These are phyloP conservation scores for Erythrocercus mccallii DNA, from an alignment of 2,113 vertebrate species.

Conservation along the genomic window DNA sequence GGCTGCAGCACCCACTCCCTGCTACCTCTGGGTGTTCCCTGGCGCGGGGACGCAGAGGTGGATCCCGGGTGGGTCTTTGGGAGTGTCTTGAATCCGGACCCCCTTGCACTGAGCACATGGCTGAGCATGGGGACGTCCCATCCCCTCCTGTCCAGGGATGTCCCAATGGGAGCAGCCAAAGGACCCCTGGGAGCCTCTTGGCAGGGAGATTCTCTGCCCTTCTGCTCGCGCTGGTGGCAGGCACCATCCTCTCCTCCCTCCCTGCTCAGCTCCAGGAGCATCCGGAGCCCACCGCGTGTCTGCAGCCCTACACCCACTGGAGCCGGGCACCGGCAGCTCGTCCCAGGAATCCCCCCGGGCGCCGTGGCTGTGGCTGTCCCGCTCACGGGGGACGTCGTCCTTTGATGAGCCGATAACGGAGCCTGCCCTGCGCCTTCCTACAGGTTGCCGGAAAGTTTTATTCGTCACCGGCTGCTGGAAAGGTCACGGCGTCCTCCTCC, in stretches of 20 bases:
- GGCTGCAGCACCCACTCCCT: background rate
- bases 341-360: background rate
- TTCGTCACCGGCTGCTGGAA: conserved; percentile 8
- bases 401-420: conserved; percentile 4
- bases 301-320: rapidly evolving
- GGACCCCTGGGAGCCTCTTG: too few relatives aligned
- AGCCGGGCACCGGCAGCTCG: background rate
- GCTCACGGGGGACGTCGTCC: background rate
- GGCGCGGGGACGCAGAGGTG: rapidly evolving
- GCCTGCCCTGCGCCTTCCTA: conserved; percentile 1
- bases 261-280: background rate
- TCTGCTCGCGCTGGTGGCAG: background rate
- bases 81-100: rapidly evolving
- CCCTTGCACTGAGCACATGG: rapidly evolving
- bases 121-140: background rate
- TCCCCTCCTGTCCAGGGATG: background rate
- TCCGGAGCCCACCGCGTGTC: rapidly evolving
- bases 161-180: background rate
- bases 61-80: background rate
- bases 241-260: background rate
- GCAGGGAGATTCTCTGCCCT: background rate
- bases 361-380: background rate
- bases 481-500: conserved; percentile 48
- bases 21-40: background rate
- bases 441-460: conserved; percentile 41